Evolutionary conservation across 92 coral and sea anemone species (phyloP).

Genomic region (Zoanthus gigantus): DNA sequence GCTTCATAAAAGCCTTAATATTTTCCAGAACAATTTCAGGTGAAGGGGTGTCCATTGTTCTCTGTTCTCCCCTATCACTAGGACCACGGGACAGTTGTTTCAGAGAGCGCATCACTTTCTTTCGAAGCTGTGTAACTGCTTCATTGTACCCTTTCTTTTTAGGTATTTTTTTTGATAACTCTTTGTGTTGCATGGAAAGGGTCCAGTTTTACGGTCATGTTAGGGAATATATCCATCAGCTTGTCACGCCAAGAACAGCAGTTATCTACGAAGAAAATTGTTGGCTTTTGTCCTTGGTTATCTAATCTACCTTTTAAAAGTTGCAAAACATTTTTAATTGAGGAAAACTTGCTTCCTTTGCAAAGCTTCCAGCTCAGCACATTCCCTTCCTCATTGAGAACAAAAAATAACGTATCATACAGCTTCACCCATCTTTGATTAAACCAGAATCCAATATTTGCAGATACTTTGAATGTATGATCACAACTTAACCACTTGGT

Average conservation of each 20-base stretch:
- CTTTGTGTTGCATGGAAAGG: constrained; percentile 26
- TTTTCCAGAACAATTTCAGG: constrained; percentile 19
- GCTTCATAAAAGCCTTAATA: constrained; percentile 41
- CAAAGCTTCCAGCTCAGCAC: constrained; percentile 44
- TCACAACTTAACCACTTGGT: constrained; percentile 48
- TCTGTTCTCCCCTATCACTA: constrained; percentile 43
- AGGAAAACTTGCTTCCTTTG: constrained; percentile 39
- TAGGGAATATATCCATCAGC: background rate
- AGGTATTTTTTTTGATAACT: constrained; percentile 39
- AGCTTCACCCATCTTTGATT: constrained; percentile 50
- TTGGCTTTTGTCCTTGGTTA: background rate
- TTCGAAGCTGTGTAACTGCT: constrained; percentile 21
- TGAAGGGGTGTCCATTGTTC: constrained; percentile 60
- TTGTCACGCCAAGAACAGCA: constrained; percentile 30
- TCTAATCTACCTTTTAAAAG: constrained; percentile 20
- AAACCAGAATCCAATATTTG: constrained; percentile 55
- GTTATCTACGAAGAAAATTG: background rate
- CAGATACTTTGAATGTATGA: constrained; percentile 28
- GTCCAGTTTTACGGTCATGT: background rate
- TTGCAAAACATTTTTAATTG: background rate
- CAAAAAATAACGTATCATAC: constrained; percentile 57
- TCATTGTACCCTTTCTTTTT: constrained; percentile 33
- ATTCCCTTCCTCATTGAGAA: constrained; percentile 53
- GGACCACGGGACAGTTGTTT: constrained; percentile 54
- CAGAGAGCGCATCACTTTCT: constrained; percentile 32